phyloP scores from a whole-genome alignment of 2,113 vertebrate genomes.

The Azemiops feae region DNA sequence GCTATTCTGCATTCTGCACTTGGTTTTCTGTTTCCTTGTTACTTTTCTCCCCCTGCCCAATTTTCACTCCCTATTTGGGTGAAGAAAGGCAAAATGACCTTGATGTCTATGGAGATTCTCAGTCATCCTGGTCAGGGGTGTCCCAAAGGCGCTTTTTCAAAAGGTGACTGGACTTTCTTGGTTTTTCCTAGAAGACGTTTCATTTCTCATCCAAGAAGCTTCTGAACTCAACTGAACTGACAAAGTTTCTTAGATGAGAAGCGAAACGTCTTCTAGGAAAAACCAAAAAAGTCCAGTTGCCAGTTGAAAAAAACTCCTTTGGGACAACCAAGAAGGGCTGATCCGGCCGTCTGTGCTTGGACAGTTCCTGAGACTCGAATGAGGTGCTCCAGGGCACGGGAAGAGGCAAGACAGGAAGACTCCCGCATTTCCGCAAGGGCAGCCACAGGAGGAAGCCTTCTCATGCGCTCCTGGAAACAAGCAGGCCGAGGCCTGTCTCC shows the following conservation, averaged over 20 bases:
- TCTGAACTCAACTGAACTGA: too few species aligned
- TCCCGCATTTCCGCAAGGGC: not conserved
- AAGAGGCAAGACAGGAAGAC: not conserved
- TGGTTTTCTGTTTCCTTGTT: not conserved
- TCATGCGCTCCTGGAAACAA: not conserved
- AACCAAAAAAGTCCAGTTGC: too few species aligned
- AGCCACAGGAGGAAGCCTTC: not conserved
- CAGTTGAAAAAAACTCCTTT: too few species aligned
- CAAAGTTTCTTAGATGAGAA: too few species aligned
- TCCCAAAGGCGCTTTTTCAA: too few species aligned
- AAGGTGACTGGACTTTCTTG: too few species aligned
- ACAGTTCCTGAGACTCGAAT: not conserved
- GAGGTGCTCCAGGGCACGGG: too few species aligned
- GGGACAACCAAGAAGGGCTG: not conserved
- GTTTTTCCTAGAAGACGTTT: too few species aligned
- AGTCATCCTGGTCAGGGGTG: too few species aligned
- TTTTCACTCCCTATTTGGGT: not conserved
- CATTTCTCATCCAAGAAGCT: too few species aligned
- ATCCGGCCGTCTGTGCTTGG: not conserved
- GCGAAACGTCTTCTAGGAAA: too few species aligned
- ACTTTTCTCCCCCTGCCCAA: not conserved
- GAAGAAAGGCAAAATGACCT: not conserved
- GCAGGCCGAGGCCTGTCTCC: not conserved
- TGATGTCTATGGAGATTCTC: too few species aligned
- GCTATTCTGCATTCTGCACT: not conserved